A percentile compares a stretch with the other conserved stretches of the same genome.
Conservation (phyloP, 1,140 invertebrate species). For the Drosophila neocordata region DNA sequence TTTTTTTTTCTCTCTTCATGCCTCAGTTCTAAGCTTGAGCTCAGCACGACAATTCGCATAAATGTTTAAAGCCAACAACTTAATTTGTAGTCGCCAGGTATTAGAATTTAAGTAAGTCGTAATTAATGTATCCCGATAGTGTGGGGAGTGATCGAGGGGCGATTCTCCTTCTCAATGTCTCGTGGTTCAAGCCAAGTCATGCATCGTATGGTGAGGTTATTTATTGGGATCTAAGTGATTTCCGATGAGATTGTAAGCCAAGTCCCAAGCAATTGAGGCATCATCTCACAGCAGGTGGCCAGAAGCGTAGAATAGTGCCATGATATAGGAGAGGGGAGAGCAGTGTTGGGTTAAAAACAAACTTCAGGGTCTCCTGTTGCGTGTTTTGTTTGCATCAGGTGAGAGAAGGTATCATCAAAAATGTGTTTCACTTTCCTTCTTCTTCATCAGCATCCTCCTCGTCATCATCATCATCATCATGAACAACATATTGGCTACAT, state of each 20-base stretch:
- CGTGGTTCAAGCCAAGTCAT: slow-evolving; percentile 37
- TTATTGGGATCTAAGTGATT: slow-evolving; percentile 83
- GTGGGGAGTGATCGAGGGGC: neutral
- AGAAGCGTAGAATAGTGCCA: slow-evolving; percentile 10
- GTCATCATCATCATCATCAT: slow-evolving; percentile 2
- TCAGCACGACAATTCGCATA: slow-evolving; percentile 77
- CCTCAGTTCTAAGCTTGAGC: slow-evolving; percentile 20
- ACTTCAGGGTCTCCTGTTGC: slow-evolving; percentile 54
- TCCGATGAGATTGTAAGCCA: slow-evolving; percentile 79
- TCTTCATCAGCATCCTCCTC: neutral
- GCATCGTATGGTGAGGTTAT: slow-evolving; percentile 66
- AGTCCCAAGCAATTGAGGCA: slow-evolving; percentile 75
- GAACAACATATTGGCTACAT: slow-evolving; percentile 33
- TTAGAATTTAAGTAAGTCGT: slow-evolving; percentile 83
- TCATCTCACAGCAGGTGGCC: slow-evolving; percentile 75
- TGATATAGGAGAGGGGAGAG: slow-evolving; percentile 15
- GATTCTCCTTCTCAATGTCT: neutral
- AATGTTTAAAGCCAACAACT: slow-evolving; percentile 77
- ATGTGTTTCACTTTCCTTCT: slow-evolving; percentile 68
- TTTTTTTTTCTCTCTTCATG: neutral
- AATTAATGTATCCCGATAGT: slow-evolving; percentile 76
- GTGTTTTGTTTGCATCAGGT: slow-evolving; percentile 66
- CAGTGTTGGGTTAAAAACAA: neutral
- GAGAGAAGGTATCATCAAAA: slow-evolving; percentile 57
- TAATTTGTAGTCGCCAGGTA: slow-evolving; percentile 82